A percentile compares a stretch with the other conserved stretches of the same genome.
Evolutionary conservation across 2,113 vertebrate species (phyloP).

Genomic region (Bos taurus): ARS-UCD2.0 NC_037336.1:59857501-59858000

Average conservation of each 20-base stretch:
- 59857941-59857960: background rate
- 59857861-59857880: background rate
- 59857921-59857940: background rate
- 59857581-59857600: background rate
- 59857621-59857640: background rate
- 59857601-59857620: background rate
- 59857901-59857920: background rate
- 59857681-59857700: background rate
- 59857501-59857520: background rate
- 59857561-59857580: background rate
- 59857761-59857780: background rate
- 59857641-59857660: background rate
- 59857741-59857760: background rate
- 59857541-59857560: background rate
- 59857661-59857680: background rate
- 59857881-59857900: background rate
- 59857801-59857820: background rate
- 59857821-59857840: background rate
- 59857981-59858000: background rate
- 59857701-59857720: background rate
- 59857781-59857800: background rate
- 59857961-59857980: background rate
- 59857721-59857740: background rate
- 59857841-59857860: background rate
- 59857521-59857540: background rate